phyloP scores from a whole-genome alignment of 1,140 invertebrate genomes.

The Heliothis virescens region DNA sequence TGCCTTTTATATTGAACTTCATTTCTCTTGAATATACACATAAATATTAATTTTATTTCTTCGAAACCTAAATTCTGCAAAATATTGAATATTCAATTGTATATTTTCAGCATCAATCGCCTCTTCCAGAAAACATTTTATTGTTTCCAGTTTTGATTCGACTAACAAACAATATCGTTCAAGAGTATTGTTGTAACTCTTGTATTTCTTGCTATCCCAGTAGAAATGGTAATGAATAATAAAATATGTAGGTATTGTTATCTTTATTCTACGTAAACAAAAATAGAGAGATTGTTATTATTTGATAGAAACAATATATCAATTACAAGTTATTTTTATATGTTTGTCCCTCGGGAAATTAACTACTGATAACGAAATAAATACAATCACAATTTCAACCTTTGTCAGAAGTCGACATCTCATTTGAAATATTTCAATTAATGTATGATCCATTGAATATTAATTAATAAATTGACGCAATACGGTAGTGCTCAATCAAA shows the following conservation, averaged over 20 bases:
- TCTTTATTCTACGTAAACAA: neutral
- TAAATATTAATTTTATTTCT: neutral
- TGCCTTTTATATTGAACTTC: no score
- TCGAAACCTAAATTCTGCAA: neutral
- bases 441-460: neutral
- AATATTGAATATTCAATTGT: constrained; percentile 3
- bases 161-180: neutral
- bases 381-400: neutral
- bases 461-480: constrained; percentile 7
- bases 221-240: neutral
- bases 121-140: neutral
- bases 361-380: neutral
- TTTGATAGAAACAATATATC: constrained; percentile 3
- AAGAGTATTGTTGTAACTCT: neutral
- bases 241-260: constrained; percentile 5
- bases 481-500: neutral
- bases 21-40: no score
- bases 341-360: neutral
- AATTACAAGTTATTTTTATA: neutral
- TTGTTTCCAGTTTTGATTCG: neutral
- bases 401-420: neutral
- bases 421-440: neutral
- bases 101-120: neutral
- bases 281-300: constrained; percentile 1
- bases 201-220: constrained; percentile 20